Evolutionary conservation across 2,113 vertebrate species (phyloP).

Genomic region (Perca flavescens): DNA sequence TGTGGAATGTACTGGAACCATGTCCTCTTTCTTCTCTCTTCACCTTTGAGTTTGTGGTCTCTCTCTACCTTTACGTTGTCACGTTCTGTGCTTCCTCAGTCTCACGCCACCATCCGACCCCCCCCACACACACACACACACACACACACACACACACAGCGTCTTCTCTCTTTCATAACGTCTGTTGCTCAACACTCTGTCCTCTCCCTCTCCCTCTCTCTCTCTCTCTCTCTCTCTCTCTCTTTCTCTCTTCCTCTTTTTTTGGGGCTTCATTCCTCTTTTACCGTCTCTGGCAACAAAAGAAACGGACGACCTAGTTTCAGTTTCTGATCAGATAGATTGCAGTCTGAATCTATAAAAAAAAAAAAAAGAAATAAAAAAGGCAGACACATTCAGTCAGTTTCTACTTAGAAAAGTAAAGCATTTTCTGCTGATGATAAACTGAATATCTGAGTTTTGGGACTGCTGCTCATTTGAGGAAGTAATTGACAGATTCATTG

Average conservation of each 20-base stretch:
- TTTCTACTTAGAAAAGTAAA: neutral
- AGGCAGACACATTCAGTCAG: neutral
- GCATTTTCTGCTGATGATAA: neutral
- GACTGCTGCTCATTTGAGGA: too few species aligned
- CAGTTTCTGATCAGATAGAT: slow-evolving; percentile 20
- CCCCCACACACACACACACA: too few species aligned
- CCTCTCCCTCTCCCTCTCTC: neutral
- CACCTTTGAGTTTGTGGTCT: neutral
- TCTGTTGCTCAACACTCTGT: slow-evolving; percentile 23
- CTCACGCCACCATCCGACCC: neutral
- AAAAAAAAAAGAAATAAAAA: neutral
- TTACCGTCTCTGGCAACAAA: neutral
- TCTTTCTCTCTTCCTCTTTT: slow-evolving; percentile 56
- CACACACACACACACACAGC: neutral
- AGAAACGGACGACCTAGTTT: neutral
- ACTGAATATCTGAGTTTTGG: neutral
- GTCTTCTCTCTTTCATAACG: slow-evolving; percentile 23
- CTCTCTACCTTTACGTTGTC: neutral
- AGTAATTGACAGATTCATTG: too few species aligned
- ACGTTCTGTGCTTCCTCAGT: neutral
- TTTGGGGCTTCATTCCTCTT: slow-evolving; percentile 56
- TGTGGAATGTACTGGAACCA: neutral
- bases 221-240: neutral
- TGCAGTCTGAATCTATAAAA: neutral
- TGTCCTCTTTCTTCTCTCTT: neutral